A percentile compares a stretch with the other conserved stretches of the same genome.
These are phyloP conservation scores for Coendou prehensilis DNA, from an alignment of 2,797 vertebrate genomes.

Conservation along the genomic window DNA sequence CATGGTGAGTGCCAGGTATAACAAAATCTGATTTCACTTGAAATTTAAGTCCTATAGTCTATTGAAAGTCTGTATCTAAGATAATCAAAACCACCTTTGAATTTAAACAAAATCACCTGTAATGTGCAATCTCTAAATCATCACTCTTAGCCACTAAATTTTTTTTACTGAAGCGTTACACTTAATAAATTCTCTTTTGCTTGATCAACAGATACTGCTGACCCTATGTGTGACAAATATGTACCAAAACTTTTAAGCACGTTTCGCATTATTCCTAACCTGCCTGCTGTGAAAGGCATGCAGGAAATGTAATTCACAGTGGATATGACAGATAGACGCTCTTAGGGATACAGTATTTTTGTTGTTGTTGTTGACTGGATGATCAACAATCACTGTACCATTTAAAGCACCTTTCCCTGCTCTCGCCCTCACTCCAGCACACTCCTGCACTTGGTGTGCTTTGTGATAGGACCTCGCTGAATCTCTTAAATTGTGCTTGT, in stretches of 20 bases:
- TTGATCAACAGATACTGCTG: not conserved
- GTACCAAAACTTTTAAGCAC: not conserved
- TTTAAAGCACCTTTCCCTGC: not conserved
- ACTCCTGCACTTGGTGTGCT: not conserved
- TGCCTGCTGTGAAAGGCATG: not conserved
- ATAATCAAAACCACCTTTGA: conserved; percentile 7
- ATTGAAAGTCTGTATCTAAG: not conserved
- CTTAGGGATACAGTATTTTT: no score
- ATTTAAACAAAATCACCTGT: not conserved
- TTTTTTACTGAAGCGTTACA: not conserved
- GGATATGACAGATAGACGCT: not conserved
- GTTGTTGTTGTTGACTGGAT: not conserved
- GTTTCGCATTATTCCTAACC: not conserved
- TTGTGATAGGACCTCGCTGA: not conserved
- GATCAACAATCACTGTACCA: not conserved
- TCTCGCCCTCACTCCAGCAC: not conserved
- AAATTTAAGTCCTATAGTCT: not conserved
- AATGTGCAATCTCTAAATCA: not conserved
- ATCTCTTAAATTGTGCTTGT: not conserved
- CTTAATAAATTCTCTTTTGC: not conserved
- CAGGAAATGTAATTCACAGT: not conserved
- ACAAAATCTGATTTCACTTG: not conserved
- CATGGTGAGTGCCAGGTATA: not conserved
- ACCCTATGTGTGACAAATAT: not conserved
- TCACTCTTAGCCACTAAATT: not conserved